Evolutionary conservation across 2,797 vertebrate genomes (phyloP).

Genomic region (Poeciliopsis paucimaculata): DNA sequence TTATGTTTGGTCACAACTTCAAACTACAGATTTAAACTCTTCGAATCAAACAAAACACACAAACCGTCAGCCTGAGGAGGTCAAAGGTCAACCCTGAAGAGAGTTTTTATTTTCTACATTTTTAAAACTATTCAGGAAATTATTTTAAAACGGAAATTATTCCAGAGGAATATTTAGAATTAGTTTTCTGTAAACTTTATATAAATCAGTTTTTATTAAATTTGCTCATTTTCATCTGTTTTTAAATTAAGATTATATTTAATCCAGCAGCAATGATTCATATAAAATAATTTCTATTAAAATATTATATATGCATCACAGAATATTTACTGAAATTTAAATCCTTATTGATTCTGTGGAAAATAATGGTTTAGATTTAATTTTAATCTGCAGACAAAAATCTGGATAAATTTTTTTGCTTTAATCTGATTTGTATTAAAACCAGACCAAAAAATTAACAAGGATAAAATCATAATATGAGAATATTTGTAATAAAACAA

Average conservation of each 20-base stretch:
- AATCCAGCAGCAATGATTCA: background rate
- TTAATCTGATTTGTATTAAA: too few relatives aligned
- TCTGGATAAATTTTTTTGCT: background rate
- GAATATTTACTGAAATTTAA: background rate
- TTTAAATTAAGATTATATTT: background rate
- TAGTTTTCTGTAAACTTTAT: background rate
- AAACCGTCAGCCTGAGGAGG: background rate
- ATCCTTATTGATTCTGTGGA: background rate
- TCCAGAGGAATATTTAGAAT: background rate
- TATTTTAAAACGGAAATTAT: background rate
- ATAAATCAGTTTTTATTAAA: background rate
- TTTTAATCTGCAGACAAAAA: background rate
- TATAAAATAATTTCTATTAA: background rate
- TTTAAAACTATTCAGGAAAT: background rate
- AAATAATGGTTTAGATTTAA: background rate
- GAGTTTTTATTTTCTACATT: background rate
- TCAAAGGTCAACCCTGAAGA: background rate
- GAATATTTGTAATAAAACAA: too few relatives aligned
- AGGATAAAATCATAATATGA: too few relatives aligned
- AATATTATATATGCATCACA: background rate
- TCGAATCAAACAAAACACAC: background rate
- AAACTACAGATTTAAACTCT: background rate
- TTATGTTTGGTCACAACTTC: constrained; percentile 64
- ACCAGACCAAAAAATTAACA: too few relatives aligned
- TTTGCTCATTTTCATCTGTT: background rate